A percentile compares a stretch with the other conserved stretches of the same genome.
Evolutionary conservation across 2,113 vertebrate genomes (phyloP).

Genomic region (Silurus glanis): DNA sequence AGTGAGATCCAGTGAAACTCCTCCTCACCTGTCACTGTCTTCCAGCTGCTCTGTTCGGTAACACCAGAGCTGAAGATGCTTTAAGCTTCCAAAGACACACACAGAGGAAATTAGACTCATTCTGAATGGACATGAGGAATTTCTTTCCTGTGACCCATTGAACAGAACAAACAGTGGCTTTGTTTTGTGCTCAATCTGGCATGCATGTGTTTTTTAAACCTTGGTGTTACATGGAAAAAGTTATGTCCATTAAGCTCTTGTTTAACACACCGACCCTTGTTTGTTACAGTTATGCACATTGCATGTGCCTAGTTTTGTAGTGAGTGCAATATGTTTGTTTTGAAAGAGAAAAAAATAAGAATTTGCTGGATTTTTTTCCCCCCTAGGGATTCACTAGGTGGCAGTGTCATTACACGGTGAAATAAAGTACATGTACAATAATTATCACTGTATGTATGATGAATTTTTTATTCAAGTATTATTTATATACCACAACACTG

Average conservation of each 20-base stretch:
- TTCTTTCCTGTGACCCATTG: slow-evolving; percentile 45
- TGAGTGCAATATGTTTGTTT: not conserved
- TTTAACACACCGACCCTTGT: not conserved
- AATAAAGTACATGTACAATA: not conserved
- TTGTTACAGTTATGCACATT: not conserved
- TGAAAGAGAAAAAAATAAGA: not conserved
- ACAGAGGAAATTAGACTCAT: slow-evolving; percentile 57
- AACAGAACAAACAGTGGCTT: slow-evolving; percentile 51
- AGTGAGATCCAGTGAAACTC: slow-evolving; percentile 2
- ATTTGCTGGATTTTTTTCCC: not conserved
- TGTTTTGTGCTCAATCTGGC: not conserved
- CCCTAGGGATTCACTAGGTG: slow-evolving; percentile 54
- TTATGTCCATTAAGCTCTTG: not conserved
- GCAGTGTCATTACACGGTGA: slow-evolving; percentile 33
- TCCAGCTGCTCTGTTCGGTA: slow-evolving; percentile 38
- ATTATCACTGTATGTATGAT: not conserved
- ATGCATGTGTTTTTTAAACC: slow-evolving; percentile 19
- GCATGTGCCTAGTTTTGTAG: not conserved
- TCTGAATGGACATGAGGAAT: slow-evolving; percentile 65
- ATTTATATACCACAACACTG: not conserved
- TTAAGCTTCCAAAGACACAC: not conserved
- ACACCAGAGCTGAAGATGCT: not conserved
- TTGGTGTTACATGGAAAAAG: slow-evolving; percentile 21
- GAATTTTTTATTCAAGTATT: not conserved
- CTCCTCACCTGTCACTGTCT: slow-evolving; percentile 24